Conservation (phyloP, 2,113 vertebrate species). For the Smithornis capensis region DNA sequence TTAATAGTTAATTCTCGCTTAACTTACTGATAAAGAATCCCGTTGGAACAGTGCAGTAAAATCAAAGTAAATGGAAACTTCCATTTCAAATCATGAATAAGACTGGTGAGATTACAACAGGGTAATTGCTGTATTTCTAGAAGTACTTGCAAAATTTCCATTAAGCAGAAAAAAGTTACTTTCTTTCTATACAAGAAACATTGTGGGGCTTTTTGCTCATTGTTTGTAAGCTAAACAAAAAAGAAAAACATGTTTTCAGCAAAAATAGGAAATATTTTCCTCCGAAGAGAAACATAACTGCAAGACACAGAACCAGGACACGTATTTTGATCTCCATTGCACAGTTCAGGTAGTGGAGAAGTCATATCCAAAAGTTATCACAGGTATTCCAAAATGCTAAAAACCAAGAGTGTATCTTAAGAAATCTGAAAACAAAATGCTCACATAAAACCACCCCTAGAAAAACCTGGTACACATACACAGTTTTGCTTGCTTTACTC, state of each 20-base stretch:
- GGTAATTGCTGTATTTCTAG: background rate
- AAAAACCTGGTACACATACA: background rate
- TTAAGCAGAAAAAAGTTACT: background rate
- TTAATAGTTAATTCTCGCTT: background rate
- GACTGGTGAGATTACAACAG: background rate
- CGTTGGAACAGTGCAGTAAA: background rate
- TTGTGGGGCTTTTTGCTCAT: background rate
- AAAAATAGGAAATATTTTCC: background rate
- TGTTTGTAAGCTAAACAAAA: background rate
- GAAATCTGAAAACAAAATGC: background rate
- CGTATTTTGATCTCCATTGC: background rate
- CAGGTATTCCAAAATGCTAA: background rate
- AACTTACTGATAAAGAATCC: background rate
- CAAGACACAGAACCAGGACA: background rate
- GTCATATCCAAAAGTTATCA: background rate
- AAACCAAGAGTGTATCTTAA: background rate
- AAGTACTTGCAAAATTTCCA: background rate
- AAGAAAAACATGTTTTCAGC: background rate
- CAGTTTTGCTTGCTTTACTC: background rate
- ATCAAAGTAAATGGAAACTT: background rate
- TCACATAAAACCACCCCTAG: fast-evolving
- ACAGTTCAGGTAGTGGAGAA: background rate
- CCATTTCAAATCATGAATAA: background rate
- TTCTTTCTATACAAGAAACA: background rate
- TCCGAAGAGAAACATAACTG: background rate